Percentiles rank a stretch among this genome's conserved stretches.
These are phyloP conservation scores for Chloropsis cyanopogon DNA, from an alignment of 2,113 vertebrate species.

Conservation along the genomic window DNA sequence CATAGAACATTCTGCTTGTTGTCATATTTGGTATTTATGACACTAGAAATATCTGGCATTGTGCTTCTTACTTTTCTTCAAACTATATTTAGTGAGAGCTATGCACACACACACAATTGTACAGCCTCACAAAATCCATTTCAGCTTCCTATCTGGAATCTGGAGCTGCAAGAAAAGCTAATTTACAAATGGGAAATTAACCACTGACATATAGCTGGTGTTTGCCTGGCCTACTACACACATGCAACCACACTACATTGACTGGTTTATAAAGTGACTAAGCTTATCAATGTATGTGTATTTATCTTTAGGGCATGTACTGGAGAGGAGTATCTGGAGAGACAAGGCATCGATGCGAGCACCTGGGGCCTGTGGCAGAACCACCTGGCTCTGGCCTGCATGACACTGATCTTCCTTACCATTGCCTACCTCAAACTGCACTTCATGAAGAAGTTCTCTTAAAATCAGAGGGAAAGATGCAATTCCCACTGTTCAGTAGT, in stretches of 20 bases:
- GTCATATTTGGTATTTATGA: neutral
- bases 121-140: neutral
- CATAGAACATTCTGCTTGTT: neutral
- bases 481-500: neutral
- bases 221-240: neutral
- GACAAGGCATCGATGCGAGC: conserved; percentile 79
- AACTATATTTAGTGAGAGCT: neutral
- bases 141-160: neutral
- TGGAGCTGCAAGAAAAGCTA: neutral
- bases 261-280: neutral
- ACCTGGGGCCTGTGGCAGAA: conserved; percentile 90
- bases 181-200: neutral
- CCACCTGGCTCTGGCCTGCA: conserved; percentile 79
- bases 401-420: conserved; percentile 80
- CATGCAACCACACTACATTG: neutral
- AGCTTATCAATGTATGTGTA: neutral
- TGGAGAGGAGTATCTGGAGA: conserved; percentile 73
- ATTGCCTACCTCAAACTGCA: conserved; percentile 85
- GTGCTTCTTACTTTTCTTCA: neutral
- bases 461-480: neutral
- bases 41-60: neutral
- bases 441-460: conserved; percentile 90
- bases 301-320: conserved; percentile 70
- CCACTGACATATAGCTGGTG: neutral
- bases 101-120: too few species aligned